phyloP scores from a whole-genome alignment of 2,797 vertebrate species.

The Coreius guichenoti region DNA sequence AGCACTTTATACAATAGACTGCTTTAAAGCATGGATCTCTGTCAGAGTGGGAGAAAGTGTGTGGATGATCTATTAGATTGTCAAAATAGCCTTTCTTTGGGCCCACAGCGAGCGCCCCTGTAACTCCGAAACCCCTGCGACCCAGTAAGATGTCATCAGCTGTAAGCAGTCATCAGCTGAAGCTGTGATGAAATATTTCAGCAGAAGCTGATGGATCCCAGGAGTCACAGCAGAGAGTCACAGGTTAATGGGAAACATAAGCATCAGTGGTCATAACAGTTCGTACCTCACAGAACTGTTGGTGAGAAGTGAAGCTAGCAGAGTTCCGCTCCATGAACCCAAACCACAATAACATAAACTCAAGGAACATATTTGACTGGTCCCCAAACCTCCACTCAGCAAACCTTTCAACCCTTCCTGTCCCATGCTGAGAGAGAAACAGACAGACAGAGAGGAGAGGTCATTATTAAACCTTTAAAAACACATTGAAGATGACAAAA shows the following conservation, averaged over 20 bases:
- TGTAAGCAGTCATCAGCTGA: not conserved
- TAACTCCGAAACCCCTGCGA: not conserved
- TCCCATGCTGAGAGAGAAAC: conserved; percentile 62
- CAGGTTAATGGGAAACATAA: conserved; percentile 27
- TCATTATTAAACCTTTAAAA: not conserved
- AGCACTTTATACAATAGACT: not conserved
- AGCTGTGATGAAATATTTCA: conserved; percentile 5
- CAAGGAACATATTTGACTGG: conserved; percentile 64
- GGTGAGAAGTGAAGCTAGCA: conserved; percentile 60
- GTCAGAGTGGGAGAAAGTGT: not conserved
- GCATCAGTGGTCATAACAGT: not conserved
- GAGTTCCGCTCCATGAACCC: conserved; percentile 60
- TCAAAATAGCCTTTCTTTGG: conserved; percentile 5
- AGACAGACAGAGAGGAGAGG: not conserved
- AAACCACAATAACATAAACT: conserved; percentile 73
- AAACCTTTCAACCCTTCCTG: conserved; percentile 65
- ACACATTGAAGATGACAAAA: not conserved
- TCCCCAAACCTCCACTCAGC: conserved; percentile 64
- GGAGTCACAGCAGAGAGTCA: not conserved
- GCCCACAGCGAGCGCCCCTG: too few species aligned
- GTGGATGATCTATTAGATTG: not conserved
- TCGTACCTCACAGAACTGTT: conserved; percentile 67
- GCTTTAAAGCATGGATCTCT: not conserved
- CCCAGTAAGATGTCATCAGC: not conserved
- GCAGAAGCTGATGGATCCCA: conserved; percentile 28